Percentiles rank a stretch among this genome's conserved stretches.
These are phyloP conservation scores for Boloria selene DNA, from an alignment of 2,888 invertebrate genomes.

Conservation along the genomic window DNA sequence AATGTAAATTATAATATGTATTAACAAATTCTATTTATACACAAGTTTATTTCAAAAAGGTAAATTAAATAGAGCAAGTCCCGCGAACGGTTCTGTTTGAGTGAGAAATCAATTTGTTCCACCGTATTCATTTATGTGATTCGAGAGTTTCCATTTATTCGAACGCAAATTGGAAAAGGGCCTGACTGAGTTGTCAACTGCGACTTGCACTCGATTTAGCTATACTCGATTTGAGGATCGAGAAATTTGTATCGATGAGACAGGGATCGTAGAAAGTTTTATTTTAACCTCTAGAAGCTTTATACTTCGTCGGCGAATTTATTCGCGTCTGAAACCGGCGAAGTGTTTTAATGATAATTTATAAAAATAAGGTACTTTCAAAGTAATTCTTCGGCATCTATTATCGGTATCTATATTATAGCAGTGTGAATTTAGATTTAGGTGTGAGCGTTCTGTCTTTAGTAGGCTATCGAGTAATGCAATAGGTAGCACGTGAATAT, in stretches of 20 bases:
- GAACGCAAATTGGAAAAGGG: slow-evolving; percentile 78
- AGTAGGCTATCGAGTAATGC: too few species aligned
- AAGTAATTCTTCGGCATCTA: too few species aligned
- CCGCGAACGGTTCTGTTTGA: slow-evolving; percentile 68
- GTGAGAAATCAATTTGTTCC: slow-evolving; percentile 81
- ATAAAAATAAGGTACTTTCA: background rate
- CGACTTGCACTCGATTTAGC: slow-evolving; percentile 68
- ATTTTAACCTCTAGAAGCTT: background rate
- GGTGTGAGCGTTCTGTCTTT: too few species aligned
- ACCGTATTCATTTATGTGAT: slow-evolving; percentile 79
- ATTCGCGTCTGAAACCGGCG: slow-evolving; percentile 6
- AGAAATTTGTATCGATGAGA: slow-evolving; percentile 23
- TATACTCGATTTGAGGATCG: slow-evolving; percentile 31
- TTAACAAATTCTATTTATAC: background rate
- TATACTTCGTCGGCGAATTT: slow-evolving; percentile 9
- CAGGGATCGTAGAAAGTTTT: slow-evolving; percentile 20
- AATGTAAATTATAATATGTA: background rate
- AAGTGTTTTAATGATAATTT: slow-evolving; percentile 11
- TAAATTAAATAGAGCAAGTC: slow-evolving; percentile 48
- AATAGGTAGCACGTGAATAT: too few species aligned
- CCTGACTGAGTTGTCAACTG: slow-evolving; percentile 76
- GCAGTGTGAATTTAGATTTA: too few species aligned
- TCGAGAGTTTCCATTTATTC: slow-evolving; percentile 76
- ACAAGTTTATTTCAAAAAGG: slow-evolving; percentile 15
- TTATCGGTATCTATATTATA: too few species aligned